phyloP scores from a whole-genome alignment of 2,113 vertebrate genomes.

The Taurulus bubalis region DNA sequence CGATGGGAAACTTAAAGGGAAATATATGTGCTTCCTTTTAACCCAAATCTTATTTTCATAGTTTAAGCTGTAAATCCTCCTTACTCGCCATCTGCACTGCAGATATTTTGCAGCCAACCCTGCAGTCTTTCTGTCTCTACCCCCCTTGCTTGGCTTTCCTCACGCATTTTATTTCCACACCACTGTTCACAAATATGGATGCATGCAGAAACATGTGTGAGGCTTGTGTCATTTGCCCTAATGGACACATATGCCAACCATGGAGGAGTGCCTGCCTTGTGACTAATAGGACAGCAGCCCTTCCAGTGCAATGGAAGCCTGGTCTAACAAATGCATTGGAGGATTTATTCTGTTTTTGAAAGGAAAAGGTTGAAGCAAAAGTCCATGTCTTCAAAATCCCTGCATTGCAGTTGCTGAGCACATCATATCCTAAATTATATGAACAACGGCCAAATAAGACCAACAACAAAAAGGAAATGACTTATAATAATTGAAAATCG shows the following conservation, averaged over 20 bases:
- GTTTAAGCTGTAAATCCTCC: constrained; percentile 10
- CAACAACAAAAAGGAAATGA: neutral
- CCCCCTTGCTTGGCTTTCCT: neutral
- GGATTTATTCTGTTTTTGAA: constrained; percentile 29
- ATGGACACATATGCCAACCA: constrained; percentile 18
- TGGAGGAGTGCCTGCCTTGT: constrained; percentile 11
- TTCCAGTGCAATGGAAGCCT: constrained; percentile 4
- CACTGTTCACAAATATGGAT: neutral
- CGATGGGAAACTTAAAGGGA: neutral
- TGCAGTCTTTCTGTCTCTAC: constrained; percentile 8
- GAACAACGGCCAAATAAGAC: neutral
- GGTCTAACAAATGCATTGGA: neutral
- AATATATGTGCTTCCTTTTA: neutral
- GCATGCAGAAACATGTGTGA: constrained; percentile 1
- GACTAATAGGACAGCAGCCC: constrained; percentile 16
- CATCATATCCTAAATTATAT: neutral
- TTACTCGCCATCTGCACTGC: constrained; percentile 14
- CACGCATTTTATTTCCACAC: constrained; percentile 18
- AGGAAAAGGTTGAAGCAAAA: constrained; percentile 29
- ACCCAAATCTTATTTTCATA: neutral
- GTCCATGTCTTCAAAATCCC: constrained; percentile 18
- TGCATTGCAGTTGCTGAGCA: constrained; percentile 18
- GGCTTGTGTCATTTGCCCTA: constrained; percentile 13
- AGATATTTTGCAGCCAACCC: constrained; percentile 37
- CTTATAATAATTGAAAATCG: neutral